Base-by-base conservation (phyloP, 2,797 vertebrate genomes). In the Bucorvus abyssinicus region DNA sequence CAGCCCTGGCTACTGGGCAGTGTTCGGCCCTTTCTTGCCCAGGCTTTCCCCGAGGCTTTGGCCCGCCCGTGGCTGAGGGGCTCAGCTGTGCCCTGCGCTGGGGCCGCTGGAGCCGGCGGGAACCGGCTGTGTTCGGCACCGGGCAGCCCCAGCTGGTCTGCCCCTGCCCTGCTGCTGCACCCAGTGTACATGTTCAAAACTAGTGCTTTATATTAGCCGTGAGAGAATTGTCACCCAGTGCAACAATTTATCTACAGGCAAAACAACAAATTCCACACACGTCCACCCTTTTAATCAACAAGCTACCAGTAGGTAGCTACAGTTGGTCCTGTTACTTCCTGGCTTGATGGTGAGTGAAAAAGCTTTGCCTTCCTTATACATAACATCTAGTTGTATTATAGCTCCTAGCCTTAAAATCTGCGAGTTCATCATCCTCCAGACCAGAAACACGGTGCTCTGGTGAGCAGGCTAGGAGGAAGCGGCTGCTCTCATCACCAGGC, bases 131-230 rank as follows among this genome's bases (percentile, higher is more conserved):
- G 38, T 40, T 12, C 38, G 38, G 38, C 38, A 40, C 38, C 38
- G 38, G 38, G 38, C 38, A 40, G 38, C 38, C 38, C 38, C 38
- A 12, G 12, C 38, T 40, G 38, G 38, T 40, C 38, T 40, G 38
- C 38, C 38, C 38, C 38, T 40, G 38, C 38, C 38, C 38, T 9
- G 38, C 38, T 40, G 38, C 38, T 16, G 12, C 7, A 29, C 5
- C 2, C 1, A 0, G 18, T 49, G 38, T 5, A 6, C 1, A n/a
- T 10, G 12, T 52, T 47, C 26, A 79, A 74, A 87, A n/a, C 7
- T 18, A 42, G 24, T 2, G 8, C 14, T 59, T 64, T 42, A 8
- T 19, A 29, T 59, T 17, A 52, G 12, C 24, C 69, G 10, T 2
- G 2, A 64, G 38, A 42, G 44, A 76, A 38, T 65, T 57, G 44